These are phyloP conservation scores for Nibea albiflora DNA, from an alignment of 2,113 vertebrate species.

Conservation along the genomic window DNA sequence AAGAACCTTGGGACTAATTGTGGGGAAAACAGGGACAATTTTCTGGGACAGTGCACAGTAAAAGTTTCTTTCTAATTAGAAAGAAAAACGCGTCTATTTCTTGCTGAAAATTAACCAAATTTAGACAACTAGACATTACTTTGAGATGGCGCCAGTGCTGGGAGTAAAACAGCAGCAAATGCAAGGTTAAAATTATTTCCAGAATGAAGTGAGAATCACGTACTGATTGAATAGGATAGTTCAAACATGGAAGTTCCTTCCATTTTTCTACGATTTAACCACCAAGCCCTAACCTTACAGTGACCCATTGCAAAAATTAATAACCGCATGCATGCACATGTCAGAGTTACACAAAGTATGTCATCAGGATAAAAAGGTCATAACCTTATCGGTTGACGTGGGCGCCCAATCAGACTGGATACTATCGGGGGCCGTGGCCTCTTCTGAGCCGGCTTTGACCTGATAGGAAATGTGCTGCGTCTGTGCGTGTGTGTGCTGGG, in stretches of 20 bases:
- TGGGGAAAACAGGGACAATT: too few species aligned
- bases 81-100: neutral
- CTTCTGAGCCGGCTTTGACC: constrained; percentile 50
- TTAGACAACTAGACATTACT: neutral
- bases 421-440: constrained; percentile 43
- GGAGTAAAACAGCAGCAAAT: constrained; percentile 17
- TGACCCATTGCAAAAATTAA: neutral
- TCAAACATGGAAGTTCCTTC: neutral
- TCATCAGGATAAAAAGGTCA: constrained; percentile 51
- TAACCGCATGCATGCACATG: neutral
- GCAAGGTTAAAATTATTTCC: neutral
- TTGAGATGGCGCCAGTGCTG: neutral
- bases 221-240: neutral
- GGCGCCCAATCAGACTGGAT: constrained; percentile 50
- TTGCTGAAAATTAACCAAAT: neutral
- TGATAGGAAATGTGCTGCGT: constrained; percentile 54
- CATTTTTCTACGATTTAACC: neutral
- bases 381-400: constrained; percentile 42
- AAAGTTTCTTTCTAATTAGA: neutral
- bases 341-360: constrained; percentile 20
- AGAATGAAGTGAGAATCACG: neutral
- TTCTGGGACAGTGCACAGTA: too few species aligned
- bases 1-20: too few species aligned
- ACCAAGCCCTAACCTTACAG: neutral
- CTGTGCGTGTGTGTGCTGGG: neutral